Evolutionary conservation across 2,797 vertebrate species (phyloP).

Genomic region (Pteropus rufus): DNA sequence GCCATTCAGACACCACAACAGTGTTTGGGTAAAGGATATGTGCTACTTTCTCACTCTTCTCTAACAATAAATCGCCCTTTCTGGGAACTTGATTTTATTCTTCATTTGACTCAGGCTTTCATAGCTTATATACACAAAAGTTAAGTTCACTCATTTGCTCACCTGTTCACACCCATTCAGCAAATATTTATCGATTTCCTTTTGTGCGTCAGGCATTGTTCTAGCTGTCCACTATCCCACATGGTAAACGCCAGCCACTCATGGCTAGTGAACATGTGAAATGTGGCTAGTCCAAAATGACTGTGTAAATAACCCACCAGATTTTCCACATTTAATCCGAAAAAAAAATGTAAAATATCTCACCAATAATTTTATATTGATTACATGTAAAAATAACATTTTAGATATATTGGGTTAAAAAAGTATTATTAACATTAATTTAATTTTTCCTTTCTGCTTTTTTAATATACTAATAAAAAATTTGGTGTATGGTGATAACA

Average conservation of each 20-base stretch:
- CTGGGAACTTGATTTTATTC: constrained; percentile 29
- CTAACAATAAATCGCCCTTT: constrained; percentile 44
- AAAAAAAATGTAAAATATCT: neutral
- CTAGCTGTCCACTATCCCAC: neutral
- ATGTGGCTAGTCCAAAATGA: neutral
- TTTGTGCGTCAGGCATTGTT: neutral
- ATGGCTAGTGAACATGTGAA: neutral
- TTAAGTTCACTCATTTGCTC: neutral
- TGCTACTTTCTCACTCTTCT: neutral
- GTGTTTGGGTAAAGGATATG: constrained; percentile 55
- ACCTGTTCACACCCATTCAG: neutral
- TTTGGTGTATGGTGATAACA: neutral
- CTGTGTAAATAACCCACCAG: neutral
- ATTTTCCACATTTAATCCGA: neutral
- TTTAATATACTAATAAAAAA: neutral
- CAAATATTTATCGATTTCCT: neutral
- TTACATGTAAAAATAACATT: neutral
- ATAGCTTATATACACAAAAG: neutral
- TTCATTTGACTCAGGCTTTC: constrained; percentile 46
- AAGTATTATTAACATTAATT: neutral
- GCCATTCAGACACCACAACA: constrained; percentile 16
- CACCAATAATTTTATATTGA: neutral
- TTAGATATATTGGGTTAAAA: neutral
- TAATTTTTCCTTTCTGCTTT: neutral
- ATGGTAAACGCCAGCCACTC: neutral